These are phyloP conservation scores for Heterotilapia buettikoferi DNA, from an alignment of 2,113 vertebrate species.

Conservation along the genomic window DNA sequence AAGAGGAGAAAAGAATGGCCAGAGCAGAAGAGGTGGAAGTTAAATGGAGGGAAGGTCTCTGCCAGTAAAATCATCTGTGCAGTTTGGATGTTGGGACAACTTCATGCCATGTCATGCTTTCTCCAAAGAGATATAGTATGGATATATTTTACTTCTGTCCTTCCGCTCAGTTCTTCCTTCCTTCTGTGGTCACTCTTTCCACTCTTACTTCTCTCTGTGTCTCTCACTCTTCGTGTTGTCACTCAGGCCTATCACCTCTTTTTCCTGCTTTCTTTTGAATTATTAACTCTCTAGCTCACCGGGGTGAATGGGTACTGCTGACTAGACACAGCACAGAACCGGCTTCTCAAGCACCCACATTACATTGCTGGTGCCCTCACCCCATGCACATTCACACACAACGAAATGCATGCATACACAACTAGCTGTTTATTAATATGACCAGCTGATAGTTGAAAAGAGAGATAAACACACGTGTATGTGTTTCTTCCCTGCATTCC, in stretches of 20 bases:
- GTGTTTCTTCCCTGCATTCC: conserved; percentile 32
- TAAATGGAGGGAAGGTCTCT: not conserved
- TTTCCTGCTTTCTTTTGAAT: conserved; percentile 66
- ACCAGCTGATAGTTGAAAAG: not conserved
- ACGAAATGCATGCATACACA: not conserved
- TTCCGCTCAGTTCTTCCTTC: not conserved
- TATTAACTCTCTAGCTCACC: conserved; percentile 70
- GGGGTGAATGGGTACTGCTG: conserved; percentile 70
- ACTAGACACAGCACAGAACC: conserved; percentile 66
- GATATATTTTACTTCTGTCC: not conserved
- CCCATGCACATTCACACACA: not conserved
- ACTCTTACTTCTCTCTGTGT: not conserved
- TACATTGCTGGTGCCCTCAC: conserved; percentile 9
- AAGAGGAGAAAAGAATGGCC: conserved; percentile 17
- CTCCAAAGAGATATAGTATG: not conserved
- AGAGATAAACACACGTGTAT: not conserved
- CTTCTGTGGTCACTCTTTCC: not conserved
- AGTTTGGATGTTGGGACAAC: not conserved
- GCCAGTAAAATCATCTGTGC: not conserved
- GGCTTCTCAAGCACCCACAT: conserved; percentile 58
- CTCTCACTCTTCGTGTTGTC: conserved; percentile 21
- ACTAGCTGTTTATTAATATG: not conserved
- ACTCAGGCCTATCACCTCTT: conserved; percentile 36
- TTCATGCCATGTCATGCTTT: not conserved
- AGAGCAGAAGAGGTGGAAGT: not conserved